A percentile compares a stretch with the other conserved stretches of the same genome.
These are phyloP conservation scores for Allacma fusca DNA, from an alignment of 2,888 invertebrate species.

Conservation along the genomic window DNA sequence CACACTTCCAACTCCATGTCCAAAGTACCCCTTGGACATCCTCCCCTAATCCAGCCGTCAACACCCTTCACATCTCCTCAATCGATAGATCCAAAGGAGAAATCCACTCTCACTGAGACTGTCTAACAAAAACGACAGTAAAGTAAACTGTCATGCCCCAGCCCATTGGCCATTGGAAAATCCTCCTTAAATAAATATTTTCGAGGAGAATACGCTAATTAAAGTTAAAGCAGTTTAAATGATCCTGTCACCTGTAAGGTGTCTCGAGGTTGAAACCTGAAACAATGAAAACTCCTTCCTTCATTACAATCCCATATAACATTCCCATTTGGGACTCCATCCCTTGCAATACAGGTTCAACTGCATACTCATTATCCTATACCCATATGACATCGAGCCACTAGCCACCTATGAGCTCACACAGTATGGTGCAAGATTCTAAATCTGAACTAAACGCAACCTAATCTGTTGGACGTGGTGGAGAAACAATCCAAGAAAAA, in stretches of 20 bases:
- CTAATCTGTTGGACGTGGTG: too few relatives aligned
- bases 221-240: neutral
- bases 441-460: too few relatives aligned
- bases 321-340: neutral
- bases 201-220: neutral
- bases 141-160: too few relatives aligned
- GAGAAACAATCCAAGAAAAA: too few relatives aligned
- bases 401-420: too few relatives aligned
- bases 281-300: neutral
- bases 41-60: neutral
- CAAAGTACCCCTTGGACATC: neutral
- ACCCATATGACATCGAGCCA: too few relatives aligned
- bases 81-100: neutral
- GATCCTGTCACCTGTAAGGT: constrained; percentile 2
- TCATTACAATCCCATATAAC: neutral
- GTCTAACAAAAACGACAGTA: too few relatives aligned
- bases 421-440: too few relatives aligned
- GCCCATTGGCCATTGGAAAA: too few relatives aligned
- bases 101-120: neutral
- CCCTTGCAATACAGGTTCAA: neutral
- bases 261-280: neutral
- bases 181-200: neutral
- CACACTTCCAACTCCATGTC: neutral
- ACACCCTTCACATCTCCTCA: neutral
- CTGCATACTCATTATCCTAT: neutral